Evolutionary conservation across 2,113 vertebrate species (phyloP).

Genomic region (Cavia aperea): DNA sequence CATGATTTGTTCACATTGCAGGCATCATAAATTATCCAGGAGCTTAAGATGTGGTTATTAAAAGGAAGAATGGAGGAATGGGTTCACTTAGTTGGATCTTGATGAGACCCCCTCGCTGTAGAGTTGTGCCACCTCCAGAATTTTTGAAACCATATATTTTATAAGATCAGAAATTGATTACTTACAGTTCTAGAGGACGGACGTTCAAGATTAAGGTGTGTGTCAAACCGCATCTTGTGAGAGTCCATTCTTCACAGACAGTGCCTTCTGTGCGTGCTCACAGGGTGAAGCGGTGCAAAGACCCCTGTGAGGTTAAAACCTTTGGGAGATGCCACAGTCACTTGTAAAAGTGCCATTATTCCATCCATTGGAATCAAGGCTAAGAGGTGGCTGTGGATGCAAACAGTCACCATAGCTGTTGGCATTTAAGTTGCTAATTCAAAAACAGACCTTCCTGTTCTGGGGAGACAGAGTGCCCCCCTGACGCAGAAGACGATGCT

Average conservation of each 20-base stretch:
- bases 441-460: not conserved
- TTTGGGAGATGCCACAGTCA: not conserved
- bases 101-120: accelerated
- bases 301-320: not conserved
- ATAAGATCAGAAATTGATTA: not conserved
- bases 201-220: not conserved
- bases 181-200: not conserved
- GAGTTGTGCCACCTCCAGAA: not conserved
- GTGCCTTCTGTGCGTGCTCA: not conserved
- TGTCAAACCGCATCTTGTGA: not conserved
- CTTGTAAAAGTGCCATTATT: not conserved
- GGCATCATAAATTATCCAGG: not conserved
- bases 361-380: not conserved
- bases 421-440: not conserved
- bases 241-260: not conserved
- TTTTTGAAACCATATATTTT: not conserved
- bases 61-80: not conserved
- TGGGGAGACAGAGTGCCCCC: not conserved
- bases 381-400: not conserved
- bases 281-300: not conserved
- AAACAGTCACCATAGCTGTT: not conserved
- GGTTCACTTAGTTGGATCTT: not conserved
- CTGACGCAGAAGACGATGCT: not conserved
- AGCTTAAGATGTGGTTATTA: not conserved
- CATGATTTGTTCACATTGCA: not conserved